phyloP scores from a whole-genome alignment of 2,797 vertebrate species.

The Scleropages formosus region DNA sequence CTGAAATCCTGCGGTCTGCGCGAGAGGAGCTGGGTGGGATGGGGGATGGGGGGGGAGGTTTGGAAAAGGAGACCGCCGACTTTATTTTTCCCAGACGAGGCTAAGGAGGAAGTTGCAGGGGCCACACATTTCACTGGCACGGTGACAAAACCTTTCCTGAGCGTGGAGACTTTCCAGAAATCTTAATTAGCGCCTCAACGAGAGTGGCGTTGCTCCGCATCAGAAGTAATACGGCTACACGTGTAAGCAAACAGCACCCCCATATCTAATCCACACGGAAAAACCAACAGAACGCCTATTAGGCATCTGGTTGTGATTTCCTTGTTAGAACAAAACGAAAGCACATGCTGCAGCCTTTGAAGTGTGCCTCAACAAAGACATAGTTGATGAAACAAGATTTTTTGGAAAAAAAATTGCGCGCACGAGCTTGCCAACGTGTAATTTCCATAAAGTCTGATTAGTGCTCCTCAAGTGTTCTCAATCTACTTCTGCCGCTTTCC shows the following conservation, averaged over 20 bases:
- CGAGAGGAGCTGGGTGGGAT: background rate
- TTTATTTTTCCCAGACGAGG: slow-evolving; percentile 58
- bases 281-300: slow-evolving; percentile 76
- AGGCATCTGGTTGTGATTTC: slow-evolving; percentile 92
- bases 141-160: slow-evolving; percentile 70
- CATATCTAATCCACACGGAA: slow-evolving; percentile 78
- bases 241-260: slow-evolving; percentile 81
- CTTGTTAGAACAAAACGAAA: slow-evolving; percentile 80
- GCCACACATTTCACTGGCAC: slow-evolving; percentile 70
- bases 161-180: slow-evolving; percentile 71
- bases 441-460: slow-evolving; percentile 75
- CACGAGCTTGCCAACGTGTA: slow-evolving; percentile 72
- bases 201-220: slow-evolving; percentile 81
- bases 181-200: slow-evolving; percentile 76
- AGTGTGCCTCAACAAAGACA: slow-evolving; percentile 81
- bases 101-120: slow-evolving; percentile 64
- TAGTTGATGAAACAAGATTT: slow-evolving; percentile 64
- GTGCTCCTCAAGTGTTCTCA: slow-evolving; percentile 73
- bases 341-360: slow-evolving; percentile 86
- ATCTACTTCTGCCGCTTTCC: slow-evolving; percentile 83
- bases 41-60: slow-evolving; percentile 60
- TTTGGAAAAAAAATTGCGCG: slow-evolving; percentile 44
- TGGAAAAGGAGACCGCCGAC: slow-evolving; percentile 54
- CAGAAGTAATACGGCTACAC: slow-evolving; percentile 80
- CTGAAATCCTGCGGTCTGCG: slow-evolving; percentile 57